Percentiles rank a stretch among this genome's conserved stretches.
Conservation (phyloP, 2,888 invertebrate species). For the Tiphia femorata region DNA sequence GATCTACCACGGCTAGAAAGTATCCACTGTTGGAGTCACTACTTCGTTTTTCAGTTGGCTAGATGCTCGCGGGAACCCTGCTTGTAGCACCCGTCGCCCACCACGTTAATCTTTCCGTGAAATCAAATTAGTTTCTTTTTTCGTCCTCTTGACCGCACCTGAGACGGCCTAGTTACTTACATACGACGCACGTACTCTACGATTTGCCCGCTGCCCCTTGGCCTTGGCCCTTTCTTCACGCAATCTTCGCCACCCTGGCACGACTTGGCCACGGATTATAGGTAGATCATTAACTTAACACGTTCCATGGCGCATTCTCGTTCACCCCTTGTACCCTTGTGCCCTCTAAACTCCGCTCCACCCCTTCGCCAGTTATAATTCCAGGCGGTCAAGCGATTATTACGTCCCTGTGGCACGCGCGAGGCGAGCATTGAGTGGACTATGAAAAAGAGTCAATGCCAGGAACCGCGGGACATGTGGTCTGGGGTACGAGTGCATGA, state of each 20-base stretch:
- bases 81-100: background rate
- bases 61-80: too few relatives aligned
- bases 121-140: slow-evolving; percentile 57
- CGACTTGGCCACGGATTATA: slow-evolving; percentile 52
- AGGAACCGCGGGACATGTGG: too few relatives aligned
- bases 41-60: too few relatives aligned
- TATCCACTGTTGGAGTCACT: too few relatives aligned
- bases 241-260: slow-evolving; percentile 50
- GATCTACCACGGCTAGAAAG: too few relatives aligned
- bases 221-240: slow-evolving; percentile 67
- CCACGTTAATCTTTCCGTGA: slow-evolving; percentile 44
- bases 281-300: slow-evolving; percentile 53
- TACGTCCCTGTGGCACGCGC: slow-evolving; percentile 34
- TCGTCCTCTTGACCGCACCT: slow-evolving; percentile 53
- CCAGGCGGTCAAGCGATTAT: slow-evolving; percentile 16
- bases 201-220: slow-evolving; percentile 53
- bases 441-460: background rate
- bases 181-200: slow-evolving; percentile 43
- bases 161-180: slow-evolving; percentile 54
- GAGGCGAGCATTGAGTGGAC: slow-evolving; percentile 16
- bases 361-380: background rate
- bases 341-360: slow-evolving; percentile 17
- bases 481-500: too few relatives aligned
- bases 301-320: slow-evolving; percentile 32
- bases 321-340: slow-evolving; percentile 20